Evolutionary conservation across 2,888 invertebrate species (phyloP).

Genomic region (Linnaemya tessellans): DNA sequence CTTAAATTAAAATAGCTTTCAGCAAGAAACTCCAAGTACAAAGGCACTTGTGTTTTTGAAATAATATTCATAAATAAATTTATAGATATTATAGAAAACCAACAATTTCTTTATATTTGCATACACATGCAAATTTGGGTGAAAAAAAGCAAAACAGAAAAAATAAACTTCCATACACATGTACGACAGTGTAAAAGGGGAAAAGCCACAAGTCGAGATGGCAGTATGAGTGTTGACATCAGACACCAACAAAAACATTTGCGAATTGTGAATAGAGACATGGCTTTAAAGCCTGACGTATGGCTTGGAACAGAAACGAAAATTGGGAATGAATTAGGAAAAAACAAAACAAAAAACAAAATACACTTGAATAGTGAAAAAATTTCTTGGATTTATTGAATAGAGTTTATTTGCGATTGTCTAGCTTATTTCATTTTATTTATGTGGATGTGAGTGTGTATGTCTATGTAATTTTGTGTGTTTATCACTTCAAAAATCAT

Average conservation of each 20-base stretch:
- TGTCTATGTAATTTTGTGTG: constrained; percentile 5
- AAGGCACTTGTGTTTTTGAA: not conserved
- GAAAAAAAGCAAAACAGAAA: not conserved
- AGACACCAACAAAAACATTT: constrained; percentile 65
- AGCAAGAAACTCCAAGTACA: not conserved
- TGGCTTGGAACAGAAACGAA: constrained; percentile 18
- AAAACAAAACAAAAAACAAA: too few relatives aligned
- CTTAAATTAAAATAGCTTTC: constrained; percentile 45
- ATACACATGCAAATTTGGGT: constrained; percentile 47
- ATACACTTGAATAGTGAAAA: constrained; percentile 37
- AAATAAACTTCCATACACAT: constrained; percentile 39
- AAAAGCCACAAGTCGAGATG: constrained; percentile 69
- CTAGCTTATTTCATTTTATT: constrained; percentile 46
- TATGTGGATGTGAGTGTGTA: not conserved
- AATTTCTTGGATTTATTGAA: constrained; percentile 51
- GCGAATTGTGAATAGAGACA: constrained; percentile 62
- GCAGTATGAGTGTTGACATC: constrained; percentile 68
- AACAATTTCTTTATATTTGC: constrained; percentile 60
- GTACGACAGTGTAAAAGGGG: constrained; percentile 66
- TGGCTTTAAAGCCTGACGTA: constrained; percentile 50
- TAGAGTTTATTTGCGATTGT: constrained; percentile 47
- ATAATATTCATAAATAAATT: constrained; percentile 28
- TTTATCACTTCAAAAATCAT: constrained; percentile 28
- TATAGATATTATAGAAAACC: constrained; percentile 41
- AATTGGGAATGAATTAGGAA: constrained; percentile 24